A percentile compares a stretch with the other conserved stretches of the same genome.
Conservation (phyloP, 2,797 vertebrate genomes). For the Choloepus didactylus region DNA sequence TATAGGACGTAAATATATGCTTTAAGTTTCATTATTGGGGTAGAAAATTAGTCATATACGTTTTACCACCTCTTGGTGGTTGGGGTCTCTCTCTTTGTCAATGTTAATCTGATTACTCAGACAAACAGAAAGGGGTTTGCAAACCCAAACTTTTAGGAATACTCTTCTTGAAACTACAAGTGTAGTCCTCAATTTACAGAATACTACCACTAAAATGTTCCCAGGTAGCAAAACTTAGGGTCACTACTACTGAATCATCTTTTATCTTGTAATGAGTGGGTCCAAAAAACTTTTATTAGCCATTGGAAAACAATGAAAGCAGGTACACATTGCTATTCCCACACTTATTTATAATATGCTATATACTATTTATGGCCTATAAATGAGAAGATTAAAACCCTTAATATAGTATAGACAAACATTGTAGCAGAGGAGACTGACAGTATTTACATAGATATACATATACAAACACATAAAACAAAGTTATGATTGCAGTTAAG, state of each 20-base stretch:
- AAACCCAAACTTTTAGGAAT: background rate
- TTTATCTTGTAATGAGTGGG: background rate
- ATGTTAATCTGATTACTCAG: background rate
- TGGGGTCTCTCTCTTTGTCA: background rate
- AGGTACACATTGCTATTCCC: background rate
- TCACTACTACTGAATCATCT: background rate
- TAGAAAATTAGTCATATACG: background rate
- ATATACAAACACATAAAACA: background rate
- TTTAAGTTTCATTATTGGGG: background rate
- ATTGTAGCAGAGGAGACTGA: background rate
- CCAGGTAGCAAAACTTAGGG: background rate
- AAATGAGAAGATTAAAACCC: background rate
- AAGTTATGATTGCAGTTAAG: background rate
- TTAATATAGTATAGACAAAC: background rate
- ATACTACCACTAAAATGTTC: background rate
- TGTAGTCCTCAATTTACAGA: background rate
- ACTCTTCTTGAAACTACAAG: background rate
- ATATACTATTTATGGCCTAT: background rate
- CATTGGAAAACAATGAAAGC: background rate
- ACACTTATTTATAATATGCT: background rate
- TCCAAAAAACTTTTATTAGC: background rate
- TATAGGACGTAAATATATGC: background rate
- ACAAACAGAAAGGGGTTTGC: background rate
- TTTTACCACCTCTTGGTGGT: background rate
- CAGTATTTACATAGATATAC: background rate